Conservation (phyloP, 2,888 invertebrate genomes). For the Heteromurus nitidus region DNA sequence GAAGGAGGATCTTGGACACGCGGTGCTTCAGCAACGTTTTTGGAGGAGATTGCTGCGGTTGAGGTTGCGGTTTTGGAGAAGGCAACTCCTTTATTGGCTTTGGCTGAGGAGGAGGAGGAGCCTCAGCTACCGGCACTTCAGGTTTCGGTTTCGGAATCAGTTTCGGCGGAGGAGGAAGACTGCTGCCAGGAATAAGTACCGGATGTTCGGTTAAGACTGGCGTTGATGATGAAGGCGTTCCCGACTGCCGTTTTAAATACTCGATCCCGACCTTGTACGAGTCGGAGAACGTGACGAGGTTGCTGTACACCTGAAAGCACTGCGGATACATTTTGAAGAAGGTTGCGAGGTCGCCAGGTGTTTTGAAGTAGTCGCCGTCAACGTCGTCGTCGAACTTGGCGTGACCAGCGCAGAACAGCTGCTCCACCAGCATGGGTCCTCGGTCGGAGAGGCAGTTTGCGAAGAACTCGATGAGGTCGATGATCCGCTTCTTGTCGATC, state of each 20-base stretch:
- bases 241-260: constrained; percentile 60
- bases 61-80: background rate
- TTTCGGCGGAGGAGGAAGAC: no score
- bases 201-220: background rate
- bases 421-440: constrained; percentile 88
- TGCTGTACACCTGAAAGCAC: constrained; percentile 80
- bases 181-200: no score
- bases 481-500: constrained; percentile 89
- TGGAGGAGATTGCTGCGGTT: constrained; percentile 16
- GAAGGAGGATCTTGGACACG: constrained; percentile 90
- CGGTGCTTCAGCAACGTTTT: constrained; percentile 85
- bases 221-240: background rate
- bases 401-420: constrained; percentile 84
- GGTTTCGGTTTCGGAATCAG: constrained; percentile 25
- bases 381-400: constrained; percentile 85
- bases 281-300: constrained; percentile 85
- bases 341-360: constrained; percentile 84
- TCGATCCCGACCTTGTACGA: constrained; percentile 68
- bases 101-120: background rate
- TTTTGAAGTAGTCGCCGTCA: constrained; percentile 54
- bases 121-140: background rate
- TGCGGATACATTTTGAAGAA: constrained; percentile 96
- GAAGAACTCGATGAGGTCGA: constrained; percentile 87
- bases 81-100: background rate
- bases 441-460: constrained; percentile 88